phyloP scores from a whole-genome alignment of 2,888 invertebrate species.

The Prosopocoilus inquinatus region DNA sequence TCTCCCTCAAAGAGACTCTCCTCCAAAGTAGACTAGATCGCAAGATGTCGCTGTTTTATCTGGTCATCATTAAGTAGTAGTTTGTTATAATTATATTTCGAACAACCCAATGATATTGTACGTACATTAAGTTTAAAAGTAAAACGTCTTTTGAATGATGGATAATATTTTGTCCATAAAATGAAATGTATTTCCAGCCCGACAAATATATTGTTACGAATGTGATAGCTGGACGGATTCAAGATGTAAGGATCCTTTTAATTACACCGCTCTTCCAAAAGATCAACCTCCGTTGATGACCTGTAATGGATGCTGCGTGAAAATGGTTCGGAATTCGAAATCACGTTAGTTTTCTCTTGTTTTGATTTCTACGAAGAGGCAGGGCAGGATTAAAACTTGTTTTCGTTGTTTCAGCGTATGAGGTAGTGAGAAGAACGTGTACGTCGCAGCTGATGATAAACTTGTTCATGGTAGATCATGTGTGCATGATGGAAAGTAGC shows the following conservation, averaged over 20 bases:
- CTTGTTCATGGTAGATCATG: constrained; percentile 96
- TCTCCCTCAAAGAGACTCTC: too few relatives aligned
- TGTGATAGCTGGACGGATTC: constrained; percentile 91
- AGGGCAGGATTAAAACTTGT: not conserved
- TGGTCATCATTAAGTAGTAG: too few relatives aligned
- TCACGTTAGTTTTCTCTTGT: constrained; percentile 67
- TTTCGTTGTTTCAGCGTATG: constrained; percentile 68
- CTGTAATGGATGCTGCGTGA: constrained; percentile 92
- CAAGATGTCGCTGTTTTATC: too few relatives aligned
- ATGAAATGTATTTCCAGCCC: constrained; percentile 57
- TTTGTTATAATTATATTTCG: too few relatives aligned
- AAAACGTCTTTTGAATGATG: too few relatives aligned
- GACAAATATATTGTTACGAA: constrained; percentile 90
- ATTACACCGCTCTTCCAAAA: constrained; percentile 83
- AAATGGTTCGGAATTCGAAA: constrained; percentile 90
- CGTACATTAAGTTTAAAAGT: too few relatives aligned
- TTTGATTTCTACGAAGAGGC: too few relatives aligned
- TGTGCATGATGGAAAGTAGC: constrained; percentile 98
- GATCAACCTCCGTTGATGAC: constrained; percentile 86
- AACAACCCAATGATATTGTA: too few relatives aligned
- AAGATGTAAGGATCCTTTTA: constrained; percentile 89
- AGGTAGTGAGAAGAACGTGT: constrained; percentile 88
- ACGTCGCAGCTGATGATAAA: constrained; percentile 93
- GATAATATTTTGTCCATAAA: too few relatives aligned
- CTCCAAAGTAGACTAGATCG: too few relatives aligned